Conservation (phyloP, 2,797 vertebrate genomes). For the Chanos chanos region DNA sequence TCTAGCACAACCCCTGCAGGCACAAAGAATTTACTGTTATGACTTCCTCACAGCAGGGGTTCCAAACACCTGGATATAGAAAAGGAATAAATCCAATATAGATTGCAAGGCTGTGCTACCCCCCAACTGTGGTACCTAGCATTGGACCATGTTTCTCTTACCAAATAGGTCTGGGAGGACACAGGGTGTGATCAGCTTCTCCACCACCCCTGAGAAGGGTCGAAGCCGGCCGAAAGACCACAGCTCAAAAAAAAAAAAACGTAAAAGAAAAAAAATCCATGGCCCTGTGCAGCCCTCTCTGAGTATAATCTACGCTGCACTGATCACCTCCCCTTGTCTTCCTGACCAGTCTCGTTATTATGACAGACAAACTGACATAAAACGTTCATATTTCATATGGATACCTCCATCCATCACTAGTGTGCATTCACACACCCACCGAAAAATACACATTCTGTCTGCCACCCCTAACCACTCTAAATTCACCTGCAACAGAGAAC, state of each 20-base stretch:
- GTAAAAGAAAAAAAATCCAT: constrained; percentile 21
- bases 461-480: constrained; percentile 37
- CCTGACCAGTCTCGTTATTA: no score
- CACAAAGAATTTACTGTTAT: constrained; percentile 63
- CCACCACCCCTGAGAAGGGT: constrained; percentile 53
- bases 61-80: constrained; percentile 66
- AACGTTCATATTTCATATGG: constrained; percentile 20
- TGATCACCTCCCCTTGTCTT: no score
- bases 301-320: not conserved
- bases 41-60: constrained; percentile 72
- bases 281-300: not conserved
- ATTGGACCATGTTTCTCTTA: constrained; percentile 73
- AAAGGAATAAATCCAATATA: constrained; percentile 81
- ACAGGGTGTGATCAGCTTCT: constrained; percentile 49
- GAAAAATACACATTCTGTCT: constrained; percentile 37
- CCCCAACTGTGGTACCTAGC: constrained; percentile 55
- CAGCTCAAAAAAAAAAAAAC: constrained; percentile 22
- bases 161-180: constrained; percentile 68
- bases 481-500: constrained; percentile 25
- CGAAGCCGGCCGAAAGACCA: constrained; percentile 68
- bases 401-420: constrained; percentile 34
- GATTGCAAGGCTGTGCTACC: constrained; percentile 74
- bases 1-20: constrained; percentile 56
- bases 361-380: not conserved
- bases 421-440: constrained; percentile 37